These are phyloP conservation scores for Drosophila bocki DNA, from an alignment of 1,140 invertebrate species.

Conservation along the genomic window DNA sequence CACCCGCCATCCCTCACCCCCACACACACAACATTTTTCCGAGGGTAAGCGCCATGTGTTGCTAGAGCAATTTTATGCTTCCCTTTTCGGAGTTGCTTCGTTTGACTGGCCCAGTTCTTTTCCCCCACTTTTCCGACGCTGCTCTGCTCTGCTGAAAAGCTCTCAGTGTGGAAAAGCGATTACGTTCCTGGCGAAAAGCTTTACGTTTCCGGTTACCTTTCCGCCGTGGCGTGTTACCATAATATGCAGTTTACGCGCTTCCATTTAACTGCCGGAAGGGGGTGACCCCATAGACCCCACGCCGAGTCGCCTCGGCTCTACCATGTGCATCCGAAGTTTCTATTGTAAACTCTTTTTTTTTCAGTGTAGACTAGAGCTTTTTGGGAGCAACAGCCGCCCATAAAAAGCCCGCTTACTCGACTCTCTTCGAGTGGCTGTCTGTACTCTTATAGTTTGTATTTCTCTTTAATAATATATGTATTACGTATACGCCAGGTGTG, in stretches of 20 bases:
- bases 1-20: neutral
- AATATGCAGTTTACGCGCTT: constrained; percentile 69
- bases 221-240: constrained; percentile 58
- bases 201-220: constrained; percentile 74
- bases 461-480: constrained; percentile 2
- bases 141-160: constrained; percentile 55
- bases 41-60: constrained; percentile 65
- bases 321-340: neutral
- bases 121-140: constrained; percentile 32
- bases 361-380: constrained; percentile 59
- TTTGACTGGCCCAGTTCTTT: constrained; percentile 62
- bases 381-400: constrained; percentile 28
- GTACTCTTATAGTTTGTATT: constrained; percentile 16
- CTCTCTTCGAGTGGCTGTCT: constrained; percentile 19
- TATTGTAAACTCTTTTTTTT: neutral
- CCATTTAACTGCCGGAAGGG: constrained; percentile 46
- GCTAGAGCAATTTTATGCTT: constrained; percentile 75
- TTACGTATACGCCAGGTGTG: constrained; percentile 17
- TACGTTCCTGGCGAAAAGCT: constrained; percentile 72
- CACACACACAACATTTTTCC: constrained; percentile 1
- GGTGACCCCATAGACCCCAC: neutral
- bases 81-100: constrained; percentile 67
- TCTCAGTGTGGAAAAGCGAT: constrained; percentile 68
- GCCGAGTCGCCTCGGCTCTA: neutral
- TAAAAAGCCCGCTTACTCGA: constrained; percentile 20